Conservation (phyloP, 2,113 vertebrate genomes). For the Oncorhynchus tshawytscha region DNA sequence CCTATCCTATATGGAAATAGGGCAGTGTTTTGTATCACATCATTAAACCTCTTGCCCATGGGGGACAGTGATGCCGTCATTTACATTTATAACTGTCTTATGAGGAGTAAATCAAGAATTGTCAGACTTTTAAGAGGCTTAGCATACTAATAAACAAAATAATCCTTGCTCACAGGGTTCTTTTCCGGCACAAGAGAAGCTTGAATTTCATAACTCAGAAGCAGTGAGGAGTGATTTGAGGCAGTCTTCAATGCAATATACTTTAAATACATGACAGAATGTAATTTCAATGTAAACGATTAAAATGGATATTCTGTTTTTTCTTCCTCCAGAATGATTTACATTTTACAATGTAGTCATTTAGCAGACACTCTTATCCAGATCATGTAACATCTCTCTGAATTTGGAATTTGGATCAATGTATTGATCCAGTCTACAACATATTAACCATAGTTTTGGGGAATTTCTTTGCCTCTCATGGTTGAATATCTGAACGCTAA, state of each 20-base stretch:
- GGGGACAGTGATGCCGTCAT: slow-evolving; percentile 43
- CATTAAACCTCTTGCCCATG: slow-evolving; percentile 42
- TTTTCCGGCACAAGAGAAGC: neutral
- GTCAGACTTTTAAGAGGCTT: slow-evolving; percentile 37
- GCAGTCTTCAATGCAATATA: neutral
- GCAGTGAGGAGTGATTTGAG: neutral
- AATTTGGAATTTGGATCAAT: neutral
- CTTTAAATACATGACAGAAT: neutral
- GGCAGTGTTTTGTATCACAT: slow-evolving; percentile 45
- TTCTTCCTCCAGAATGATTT: neutral
- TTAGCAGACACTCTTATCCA: too few species aligned
- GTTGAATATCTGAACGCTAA: neutral
- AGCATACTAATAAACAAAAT: slow-evolving; percentile 48
- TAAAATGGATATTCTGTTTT: neutral
- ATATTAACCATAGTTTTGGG: neutral
- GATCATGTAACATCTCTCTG: neutral
- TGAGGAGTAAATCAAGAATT: slow-evolving; percentile 47
- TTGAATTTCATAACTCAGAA: slow-evolving; percentile 13
- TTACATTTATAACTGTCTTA: slow-evolving; percentile 61
- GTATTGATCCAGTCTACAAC: neutral
- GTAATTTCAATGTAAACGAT: neutral
- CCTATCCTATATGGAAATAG: slow-evolving; percentile 48
- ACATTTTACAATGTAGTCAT: too few species aligned
- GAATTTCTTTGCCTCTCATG: neutral
- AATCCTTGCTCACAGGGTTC: slow-evolving; percentile 32